Evolutionary conservation across 2,888 invertebrate genomes (phyloP), one percentile per base, ranked within the genome.

Genomic region (Drosophila mercatorum): DNA sequence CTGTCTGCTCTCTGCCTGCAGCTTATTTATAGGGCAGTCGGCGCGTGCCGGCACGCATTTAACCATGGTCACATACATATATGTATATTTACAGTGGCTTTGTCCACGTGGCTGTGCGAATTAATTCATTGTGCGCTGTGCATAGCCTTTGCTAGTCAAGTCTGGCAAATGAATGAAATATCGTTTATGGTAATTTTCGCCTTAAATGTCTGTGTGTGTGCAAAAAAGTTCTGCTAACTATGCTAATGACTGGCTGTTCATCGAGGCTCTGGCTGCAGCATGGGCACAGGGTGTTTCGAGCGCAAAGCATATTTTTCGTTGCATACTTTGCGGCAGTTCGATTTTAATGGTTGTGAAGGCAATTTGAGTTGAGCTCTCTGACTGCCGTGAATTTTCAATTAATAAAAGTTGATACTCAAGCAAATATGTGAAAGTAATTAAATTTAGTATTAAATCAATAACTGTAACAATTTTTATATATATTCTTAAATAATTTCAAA

Each of bases 141-240:
- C 40, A 55, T 28, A 56, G 68, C 57, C 5, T 40, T 34, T 40
- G 5, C 55, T 47, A 62, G 63, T 52, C 65, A 55, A 78, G 56
- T 67, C 60, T 63, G 67, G 70, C 51, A 85, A 86, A 75, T 86
- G 88, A 86, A 86, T 86, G 86, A 90, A 90, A 77, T 83, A 75
- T 75, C 78, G 73, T 60, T 80, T 74, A 83, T 78, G 90, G 90
- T 72, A 75, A 81, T 56, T 56, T 71, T 78, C 51, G 47, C 66
- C 63, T 68, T 74, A 78, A 83, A 83, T 80, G 80, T 57, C 65
- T 44, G 10, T 38, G 5, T 26, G 11, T 28, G 44, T 69, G 62
- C n/a, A 47, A 66, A 53, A 51, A 61, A 62, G 68, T 77, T 80
- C 53, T 66, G 77, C 80, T 57, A 81, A 84, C 81, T 81, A 84